A percentile compares a stretch with the other conserved stretches of the same genome.
Conservation (phyloP, 2,797 vertebrate species). For the Brachyalestes nurse region DNA sequence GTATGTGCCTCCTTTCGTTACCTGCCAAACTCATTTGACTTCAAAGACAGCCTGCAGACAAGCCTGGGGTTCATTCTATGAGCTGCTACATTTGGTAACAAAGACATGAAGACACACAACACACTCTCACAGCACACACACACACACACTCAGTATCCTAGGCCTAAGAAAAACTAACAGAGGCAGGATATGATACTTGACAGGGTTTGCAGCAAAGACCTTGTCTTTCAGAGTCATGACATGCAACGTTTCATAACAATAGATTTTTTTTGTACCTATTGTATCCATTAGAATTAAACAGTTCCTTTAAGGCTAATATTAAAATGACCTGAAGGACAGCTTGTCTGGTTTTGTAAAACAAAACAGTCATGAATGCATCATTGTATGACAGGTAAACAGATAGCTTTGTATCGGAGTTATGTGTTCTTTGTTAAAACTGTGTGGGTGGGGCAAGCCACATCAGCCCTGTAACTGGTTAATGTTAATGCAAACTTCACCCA, state of each 20-base stretch:
- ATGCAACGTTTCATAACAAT: background rate
- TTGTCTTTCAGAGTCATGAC: constrained; percentile 15
- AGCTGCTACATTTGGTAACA: background rate
- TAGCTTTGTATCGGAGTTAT: too few relatives aligned
- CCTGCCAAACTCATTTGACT: constrained; percentile 18
- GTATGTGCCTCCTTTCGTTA: background rate
- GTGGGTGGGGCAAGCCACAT: too few relatives aligned
- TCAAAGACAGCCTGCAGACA: constrained; percentile 25
- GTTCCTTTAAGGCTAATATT: background rate
- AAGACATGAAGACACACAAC: background rate
- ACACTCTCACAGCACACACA: constrained; percentile 10
- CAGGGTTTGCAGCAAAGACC: background rate
- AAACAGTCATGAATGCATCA: too few relatives aligned
- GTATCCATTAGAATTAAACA: too few relatives aligned
- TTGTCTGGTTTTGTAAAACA: too few relatives aligned
- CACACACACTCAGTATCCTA: background rate
- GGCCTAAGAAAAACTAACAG: background rate
- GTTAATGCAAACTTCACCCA: too few relatives aligned
- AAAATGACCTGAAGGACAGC: too few relatives aligned
- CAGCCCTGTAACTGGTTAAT: too few relatives aligned
- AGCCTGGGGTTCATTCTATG: background rate
- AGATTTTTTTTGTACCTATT: too few relatives aligned
- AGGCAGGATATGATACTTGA: constrained; percentile 25
- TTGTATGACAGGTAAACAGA: too few relatives aligned
- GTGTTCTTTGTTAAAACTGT: too few relatives aligned